Evolutionary conservation across 2,797 vertebrate species (phyloP).

Genomic region (Squalus acanthias): DNA sequence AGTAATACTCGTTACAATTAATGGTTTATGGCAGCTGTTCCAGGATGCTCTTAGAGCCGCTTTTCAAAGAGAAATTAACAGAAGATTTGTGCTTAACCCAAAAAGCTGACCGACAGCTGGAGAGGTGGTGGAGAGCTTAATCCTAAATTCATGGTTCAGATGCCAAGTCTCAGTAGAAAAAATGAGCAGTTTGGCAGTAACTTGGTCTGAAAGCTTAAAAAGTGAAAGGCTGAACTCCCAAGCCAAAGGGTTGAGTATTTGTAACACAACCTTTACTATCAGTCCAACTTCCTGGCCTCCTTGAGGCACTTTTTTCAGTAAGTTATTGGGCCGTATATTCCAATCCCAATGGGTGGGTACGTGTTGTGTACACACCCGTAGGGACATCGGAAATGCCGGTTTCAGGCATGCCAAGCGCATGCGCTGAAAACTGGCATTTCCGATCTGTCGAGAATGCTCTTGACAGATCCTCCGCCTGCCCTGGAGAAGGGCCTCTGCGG

Average conservation of each 20-base stretch:
- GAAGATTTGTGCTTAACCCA: not conserved
- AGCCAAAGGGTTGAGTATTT: not conserved
- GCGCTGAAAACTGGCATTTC: too few species aligned
- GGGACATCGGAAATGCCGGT: too few species aligned
- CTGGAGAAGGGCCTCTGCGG: too few species aligned
- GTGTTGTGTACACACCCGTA: too few species aligned
- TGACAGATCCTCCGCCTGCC: too few species aligned
- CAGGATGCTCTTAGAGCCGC: not conserved
- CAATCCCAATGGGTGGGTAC: too few species aligned
- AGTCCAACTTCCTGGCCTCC: not conserved
- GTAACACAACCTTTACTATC: not conserved
- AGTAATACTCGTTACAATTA: slow-evolving; percentile 32
- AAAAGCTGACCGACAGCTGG: not conserved
- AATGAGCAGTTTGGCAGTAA: not conserved
- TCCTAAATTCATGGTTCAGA: not conserved
- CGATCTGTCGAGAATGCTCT: too few species aligned
- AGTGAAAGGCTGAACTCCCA: not conserved
- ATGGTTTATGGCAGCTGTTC: slow-evolving; percentile 30
- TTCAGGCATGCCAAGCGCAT: too few species aligned
- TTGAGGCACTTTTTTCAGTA: not conserved
- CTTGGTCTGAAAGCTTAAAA: not conserved
- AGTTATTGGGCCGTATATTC: not conserved
- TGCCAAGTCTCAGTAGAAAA: not conserved
- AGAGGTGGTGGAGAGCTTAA: not conserved
- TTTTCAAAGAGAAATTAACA: not conserved